Percentiles rank a stretch among this genome's conserved stretches.
Conservation (phyloP, 2,113 vertebrate genomes). For the Laterallus jamaicensis region DNA sequence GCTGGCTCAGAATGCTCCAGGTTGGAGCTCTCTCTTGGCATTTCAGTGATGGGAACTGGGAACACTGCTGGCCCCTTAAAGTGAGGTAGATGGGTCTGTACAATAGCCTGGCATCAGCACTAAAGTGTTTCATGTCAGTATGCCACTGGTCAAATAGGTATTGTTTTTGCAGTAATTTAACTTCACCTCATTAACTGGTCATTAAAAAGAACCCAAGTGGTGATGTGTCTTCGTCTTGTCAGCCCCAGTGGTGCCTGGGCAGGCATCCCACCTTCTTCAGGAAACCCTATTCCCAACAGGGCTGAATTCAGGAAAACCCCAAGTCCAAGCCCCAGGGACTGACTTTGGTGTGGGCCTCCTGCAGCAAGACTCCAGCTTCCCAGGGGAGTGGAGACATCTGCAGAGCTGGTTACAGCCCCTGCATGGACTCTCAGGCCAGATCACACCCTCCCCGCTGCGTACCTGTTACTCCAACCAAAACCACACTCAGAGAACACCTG, state of each 20-base stretch:
- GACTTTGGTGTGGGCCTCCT: fast-evolving
- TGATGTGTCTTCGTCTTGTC: background rate
- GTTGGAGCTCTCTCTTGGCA: background rate
- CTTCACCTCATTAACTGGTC: background rate
- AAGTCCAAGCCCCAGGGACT: background rate
- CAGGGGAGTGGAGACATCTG: no score
- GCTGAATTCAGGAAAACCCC: background rate
- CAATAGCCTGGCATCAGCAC: background rate
- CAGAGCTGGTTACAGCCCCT: no score
- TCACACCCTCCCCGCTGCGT: fast-evolving
- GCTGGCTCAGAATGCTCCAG: background rate
- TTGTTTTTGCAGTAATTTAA: background rate
- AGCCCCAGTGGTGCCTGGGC: fast-evolving
- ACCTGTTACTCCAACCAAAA: background rate
- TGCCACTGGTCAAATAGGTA: background rate
- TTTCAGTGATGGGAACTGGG: background rate
- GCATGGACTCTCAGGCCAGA: background rate
- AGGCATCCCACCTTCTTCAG: background rate
- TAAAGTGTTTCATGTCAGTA: no score
- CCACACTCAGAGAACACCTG: fast-evolving
- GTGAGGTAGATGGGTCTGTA: background rate
- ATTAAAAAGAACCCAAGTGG: fast-evolving
- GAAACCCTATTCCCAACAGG: background rate
- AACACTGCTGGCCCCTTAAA: background rate
- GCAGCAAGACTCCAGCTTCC: no score